phyloP scores from a whole-genome alignment of 2,797 vertebrate genomes.

The Siniperca undulata region DNA sequence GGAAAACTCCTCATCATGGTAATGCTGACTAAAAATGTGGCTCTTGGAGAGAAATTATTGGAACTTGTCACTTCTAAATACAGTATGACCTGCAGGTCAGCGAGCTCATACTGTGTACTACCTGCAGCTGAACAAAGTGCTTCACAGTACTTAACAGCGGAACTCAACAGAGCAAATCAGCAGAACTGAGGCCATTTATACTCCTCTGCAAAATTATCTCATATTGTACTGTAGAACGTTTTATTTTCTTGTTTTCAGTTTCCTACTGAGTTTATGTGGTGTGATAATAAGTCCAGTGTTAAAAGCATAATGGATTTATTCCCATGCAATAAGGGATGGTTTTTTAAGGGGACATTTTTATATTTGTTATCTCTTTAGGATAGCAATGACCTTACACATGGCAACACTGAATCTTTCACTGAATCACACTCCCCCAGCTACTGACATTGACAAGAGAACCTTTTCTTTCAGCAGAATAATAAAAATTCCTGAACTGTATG shows the following conservation, averaged over 20 bases:
- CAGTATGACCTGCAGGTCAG: constrained; percentile 12
- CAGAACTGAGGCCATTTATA: neutral
- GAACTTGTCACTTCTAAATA: constrained; percentile 2
- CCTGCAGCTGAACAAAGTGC: constrained; percentile 35
- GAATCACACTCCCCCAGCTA: neutral
- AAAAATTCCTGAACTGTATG: neutral
- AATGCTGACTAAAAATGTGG: neutral
- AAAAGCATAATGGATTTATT: constrained; percentile 1
- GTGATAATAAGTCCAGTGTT: neutral
- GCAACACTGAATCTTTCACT: neutral
- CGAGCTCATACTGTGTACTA: constrained; percentile 6
- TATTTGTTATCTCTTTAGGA: neutral
- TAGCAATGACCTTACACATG: neutral
- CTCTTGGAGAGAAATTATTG: neutral
- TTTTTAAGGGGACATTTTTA: neutral
- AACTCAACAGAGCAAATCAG: constrained; percentile 18
- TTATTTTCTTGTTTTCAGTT: neutral
- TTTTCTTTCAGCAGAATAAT: neutral
- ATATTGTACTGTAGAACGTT: neutral
- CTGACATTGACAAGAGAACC: neutral
- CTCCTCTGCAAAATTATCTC: neutral
- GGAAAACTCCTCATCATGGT: neutral
- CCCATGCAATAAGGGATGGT: neutral
- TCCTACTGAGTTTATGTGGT: neutral
- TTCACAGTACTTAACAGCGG: neutral